Evolutionary conservation across 2,797 vertebrate species (phyloP).

Genomic region (Lates japonicus): DNA sequence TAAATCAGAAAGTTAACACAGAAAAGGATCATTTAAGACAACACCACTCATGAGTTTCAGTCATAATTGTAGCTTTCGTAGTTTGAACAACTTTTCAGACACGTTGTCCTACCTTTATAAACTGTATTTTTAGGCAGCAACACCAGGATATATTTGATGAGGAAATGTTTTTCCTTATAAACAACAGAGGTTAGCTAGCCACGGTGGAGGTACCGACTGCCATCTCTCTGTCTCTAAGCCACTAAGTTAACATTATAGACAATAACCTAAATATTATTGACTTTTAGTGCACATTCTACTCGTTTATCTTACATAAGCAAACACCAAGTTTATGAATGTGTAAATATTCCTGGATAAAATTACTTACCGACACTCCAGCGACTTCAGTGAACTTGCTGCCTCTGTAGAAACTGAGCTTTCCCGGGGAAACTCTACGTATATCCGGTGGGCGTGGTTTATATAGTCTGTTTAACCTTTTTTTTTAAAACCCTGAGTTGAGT

Average conservation of each 20-base stretch:
- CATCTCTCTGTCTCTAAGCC: neutral
- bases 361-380: conserved; percentile 5
- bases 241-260: too few relatives aligned
- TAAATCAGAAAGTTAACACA: neutral
- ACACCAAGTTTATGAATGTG: fast-evolving
- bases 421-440: conserved; percentile 51
- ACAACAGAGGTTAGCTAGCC: neutral
- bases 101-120: fast-evolving
- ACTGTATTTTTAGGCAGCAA: fast-evolving
- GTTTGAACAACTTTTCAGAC: neutral
- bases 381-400: fast-evolving
- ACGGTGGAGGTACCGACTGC: neutral
- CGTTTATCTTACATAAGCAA: fast-evolving
- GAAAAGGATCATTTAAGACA: neutral
- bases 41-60: neutral
- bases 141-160: neutral
- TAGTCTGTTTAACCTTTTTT: fast-evolving
- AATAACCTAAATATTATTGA: fast-evolving
- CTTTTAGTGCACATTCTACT: fast-evolving
- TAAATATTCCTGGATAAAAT: neutral
- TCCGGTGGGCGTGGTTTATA: conserved; percentile 66
- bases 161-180: neutral
- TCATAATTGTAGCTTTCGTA: neutral
- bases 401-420: conserved; percentile 43
- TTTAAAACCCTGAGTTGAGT: neutral